These are phyloP conservation scores for Sialis fuliginosa DNA, from an alignment of 2,888 invertebrate species.

Conservation along the genomic window DNA sequence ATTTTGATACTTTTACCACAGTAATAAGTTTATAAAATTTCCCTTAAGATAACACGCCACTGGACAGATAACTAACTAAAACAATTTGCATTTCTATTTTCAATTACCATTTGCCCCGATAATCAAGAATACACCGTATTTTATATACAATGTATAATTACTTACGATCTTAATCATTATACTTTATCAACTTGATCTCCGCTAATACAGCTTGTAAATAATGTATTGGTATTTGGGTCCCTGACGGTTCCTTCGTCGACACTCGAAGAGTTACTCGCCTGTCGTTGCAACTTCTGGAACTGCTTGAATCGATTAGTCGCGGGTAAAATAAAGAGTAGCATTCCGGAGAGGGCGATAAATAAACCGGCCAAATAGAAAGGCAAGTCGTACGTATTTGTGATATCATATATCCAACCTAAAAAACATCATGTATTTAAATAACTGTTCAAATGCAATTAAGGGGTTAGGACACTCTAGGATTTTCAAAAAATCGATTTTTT, in stretches of 20 bases:
- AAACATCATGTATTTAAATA: neutral
- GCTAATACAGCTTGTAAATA: constrained; percentile 16
- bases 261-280: constrained; percentile 13
- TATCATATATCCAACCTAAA: constrained; percentile 66
- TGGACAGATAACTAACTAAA: too few species aligned
- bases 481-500: too few species aligned
- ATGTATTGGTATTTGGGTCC: constrained; percentile 15
- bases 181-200: constrained; percentile 7
- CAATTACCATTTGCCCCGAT: too few species aligned
- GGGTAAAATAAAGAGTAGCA: constrained; percentile 32
- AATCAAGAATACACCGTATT: too few species aligned
- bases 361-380: constrained; percentile 69
- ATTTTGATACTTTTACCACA: too few species aligned
- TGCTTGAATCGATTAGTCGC: constrained; percentile 19
- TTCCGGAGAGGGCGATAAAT: constrained; percentile 59
- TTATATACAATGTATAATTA: too few species aligned
- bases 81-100: too few species aligned
- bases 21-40: too few species aligned
- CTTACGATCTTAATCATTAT: too few species aligned
- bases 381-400: constrained; percentile 56
- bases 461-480: too few species aligned
- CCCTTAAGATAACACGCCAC: too few species aligned
- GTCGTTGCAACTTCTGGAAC: constrained; percentile 17
- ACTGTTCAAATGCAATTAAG: neutral
- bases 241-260: constrained; percentile 8